These are phyloP conservation scores for Myotis daubentonii DNA, from an alignment of 2,797 vertebrate genomes.

Conservation along the genomic window DNA sequence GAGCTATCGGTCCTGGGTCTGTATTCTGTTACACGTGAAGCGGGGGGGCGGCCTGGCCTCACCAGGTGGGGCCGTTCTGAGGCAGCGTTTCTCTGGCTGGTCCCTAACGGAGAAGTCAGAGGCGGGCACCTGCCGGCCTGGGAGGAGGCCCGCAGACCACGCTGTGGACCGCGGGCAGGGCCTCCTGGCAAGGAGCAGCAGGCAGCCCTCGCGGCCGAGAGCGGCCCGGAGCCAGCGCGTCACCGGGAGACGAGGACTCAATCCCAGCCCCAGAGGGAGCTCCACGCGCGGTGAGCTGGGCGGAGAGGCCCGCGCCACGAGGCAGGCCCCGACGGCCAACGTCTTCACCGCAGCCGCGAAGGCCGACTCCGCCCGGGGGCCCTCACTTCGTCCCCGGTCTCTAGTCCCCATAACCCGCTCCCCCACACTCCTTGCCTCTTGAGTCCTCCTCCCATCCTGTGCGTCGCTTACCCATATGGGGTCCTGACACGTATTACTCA, in stretches of 20 bases:
- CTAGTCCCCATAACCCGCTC: background rate
- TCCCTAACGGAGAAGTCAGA: too few relatives aligned
- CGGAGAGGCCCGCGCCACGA: background rate
- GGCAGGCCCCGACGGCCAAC: accelerated
- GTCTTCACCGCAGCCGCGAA: background rate
- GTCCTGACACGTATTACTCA: accelerated
- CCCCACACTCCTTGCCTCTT: background rate
- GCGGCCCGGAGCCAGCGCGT: too few relatives aligned
- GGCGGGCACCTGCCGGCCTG: accelerated
- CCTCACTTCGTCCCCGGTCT: background rate
- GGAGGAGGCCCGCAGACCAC: background rate
- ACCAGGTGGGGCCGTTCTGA: background rate
- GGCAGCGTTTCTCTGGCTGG: background rate
- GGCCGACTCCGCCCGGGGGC: accelerated
- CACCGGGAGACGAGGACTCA: background rate
- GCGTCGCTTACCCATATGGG: accelerated
- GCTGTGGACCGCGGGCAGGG: accelerated
- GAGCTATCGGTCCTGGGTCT: background rate
- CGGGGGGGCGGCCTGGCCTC: background rate
- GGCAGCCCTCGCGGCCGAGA: background rate
- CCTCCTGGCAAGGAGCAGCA: accelerated
- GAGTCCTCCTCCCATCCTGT: background rate
- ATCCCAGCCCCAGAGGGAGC: background rate
- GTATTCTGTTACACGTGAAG: background rate
- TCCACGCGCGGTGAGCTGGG: background rate